Percentiles rank a stretch among this genome's conserved stretches.
These are phyloP conservation scores for Micropoecilia bifurca DNA, from an alignment of 2,797 vertebrate genomes.

Conservation along the genomic window DNA sequence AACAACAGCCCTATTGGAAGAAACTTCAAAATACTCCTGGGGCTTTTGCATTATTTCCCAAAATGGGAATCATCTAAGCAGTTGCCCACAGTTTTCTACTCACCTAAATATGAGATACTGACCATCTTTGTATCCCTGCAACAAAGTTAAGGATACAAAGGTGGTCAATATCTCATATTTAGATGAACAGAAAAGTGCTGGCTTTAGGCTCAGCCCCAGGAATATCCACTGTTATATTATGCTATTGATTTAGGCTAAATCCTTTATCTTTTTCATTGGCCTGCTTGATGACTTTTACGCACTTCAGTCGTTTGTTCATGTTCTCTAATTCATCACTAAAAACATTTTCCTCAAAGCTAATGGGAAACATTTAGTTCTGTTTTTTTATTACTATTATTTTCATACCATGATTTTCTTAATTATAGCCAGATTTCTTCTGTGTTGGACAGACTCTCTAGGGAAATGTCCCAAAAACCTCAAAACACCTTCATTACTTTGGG, in stretches of 20 bases:
- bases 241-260: slow-evolving; percentile 2
- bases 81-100: slow-evolving; percentile 22
- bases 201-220: too few relatives aligned
- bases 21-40: slow-evolving; percentile 49
- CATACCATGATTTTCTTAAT: background rate
- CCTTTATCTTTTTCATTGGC: background rate
- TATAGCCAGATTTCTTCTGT: slow-evolving; percentile 1
- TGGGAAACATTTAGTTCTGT: background rate
- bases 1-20: slow-evolving; percentile 49
- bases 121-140: slow-evolving; percentile 7
- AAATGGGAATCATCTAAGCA: slow-evolving; percentile 39
- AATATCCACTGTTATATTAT: background rate
- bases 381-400: background rate
- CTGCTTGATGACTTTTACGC: background rate
- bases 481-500: slow-evolving; percentile 18
- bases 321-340: background rate
- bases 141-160: background rate
- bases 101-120: slow-evolving; percentile 18
- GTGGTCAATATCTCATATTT: too few relatives aligned
- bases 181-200: too few relatives aligned
- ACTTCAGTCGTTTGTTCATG: background rate
- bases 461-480: slow-evolving; percentile 32
- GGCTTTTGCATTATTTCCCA: slow-evolving; percentile 46
- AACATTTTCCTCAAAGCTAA: background rate
- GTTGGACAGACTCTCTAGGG: slow-evolving; percentile 5